phyloP scores from a whole-genome alignment of 2,113 vertebrate genomes.

The Seriola aureovittata region DNA sequence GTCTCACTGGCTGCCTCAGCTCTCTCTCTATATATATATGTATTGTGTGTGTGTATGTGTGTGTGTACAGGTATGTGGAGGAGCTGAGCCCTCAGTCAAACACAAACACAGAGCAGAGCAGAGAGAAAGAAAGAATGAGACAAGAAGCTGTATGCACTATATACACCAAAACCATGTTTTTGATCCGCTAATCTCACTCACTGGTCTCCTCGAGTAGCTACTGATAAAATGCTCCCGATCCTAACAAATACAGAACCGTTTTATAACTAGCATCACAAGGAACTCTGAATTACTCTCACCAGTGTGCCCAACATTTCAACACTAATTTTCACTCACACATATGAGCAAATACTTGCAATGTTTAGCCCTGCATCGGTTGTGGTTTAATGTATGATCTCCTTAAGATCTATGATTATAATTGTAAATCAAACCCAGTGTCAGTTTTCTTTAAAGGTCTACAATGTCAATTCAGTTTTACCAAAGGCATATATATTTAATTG shows the following conservation, averaged over 20 bases:
- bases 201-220: background rate
- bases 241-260: background rate
- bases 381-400: background rate
- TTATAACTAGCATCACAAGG: background rate
- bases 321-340: background rate
- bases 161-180: background rate
- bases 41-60: background rate
- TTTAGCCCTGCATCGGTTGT: background rate
- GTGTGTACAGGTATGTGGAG: background rate
- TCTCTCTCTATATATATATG: no score
- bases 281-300: background rate
- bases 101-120: no score
- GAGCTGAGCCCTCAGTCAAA: background rate
- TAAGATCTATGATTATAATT: background rate
- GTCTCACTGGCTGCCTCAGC: background rate
- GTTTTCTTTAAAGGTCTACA: background rate
- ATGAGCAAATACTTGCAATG: background rate
- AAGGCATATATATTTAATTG: no score
- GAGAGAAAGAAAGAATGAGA: background rate
- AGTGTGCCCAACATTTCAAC: background rate
- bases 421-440: no score
- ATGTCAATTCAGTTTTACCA: background rate
- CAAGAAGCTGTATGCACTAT: background rate
- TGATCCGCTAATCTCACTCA: background rate
- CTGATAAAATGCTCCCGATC: background rate